Conservation (phyloP, 2,888 invertebrate genomes). For the Polymixis flavicincta region DNA sequence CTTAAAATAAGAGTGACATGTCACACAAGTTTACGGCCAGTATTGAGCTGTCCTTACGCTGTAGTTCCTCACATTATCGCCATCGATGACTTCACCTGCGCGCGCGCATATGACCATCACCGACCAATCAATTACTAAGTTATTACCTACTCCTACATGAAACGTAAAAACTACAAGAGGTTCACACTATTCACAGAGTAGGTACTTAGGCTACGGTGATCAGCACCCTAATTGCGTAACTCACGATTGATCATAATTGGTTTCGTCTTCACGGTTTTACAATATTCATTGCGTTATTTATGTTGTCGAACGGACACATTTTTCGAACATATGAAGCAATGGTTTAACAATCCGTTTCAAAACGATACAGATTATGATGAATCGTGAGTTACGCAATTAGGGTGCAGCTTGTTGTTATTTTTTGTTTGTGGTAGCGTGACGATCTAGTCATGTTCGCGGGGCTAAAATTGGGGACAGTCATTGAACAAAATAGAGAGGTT, state of each 20-base stretch:
- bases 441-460: no score
- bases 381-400: no score
- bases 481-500: no score
- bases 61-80: slow-evolving; percentile 10
- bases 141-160: slow-evolving; percentile 1
- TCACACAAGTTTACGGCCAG: slow-evolving; percentile 1
- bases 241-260: no score
- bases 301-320: no score
- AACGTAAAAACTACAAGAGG: slow-evolving; percentile 3
- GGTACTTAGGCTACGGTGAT: not conserved
- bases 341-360: no score
- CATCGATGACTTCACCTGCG: slow-evolving; percentile 52
- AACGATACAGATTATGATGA: no score
- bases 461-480: no score
- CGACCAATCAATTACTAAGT: slow-evolving; percentile 11
- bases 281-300: no score
- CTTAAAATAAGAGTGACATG: slow-evolving; percentile 11
- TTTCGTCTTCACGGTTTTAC: no score
- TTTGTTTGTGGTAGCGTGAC: not conserved
- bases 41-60: slow-evolving; percentile 13
- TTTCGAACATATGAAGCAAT: no score
- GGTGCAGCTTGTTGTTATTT: not conserved
- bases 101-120: slow-evolving; percentile 43
- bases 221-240: no score
- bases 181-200: not conserved